Base-by-base conservation (phyloP, 2,113 vertebrate species). In the Glaucomys volans region DNA sequence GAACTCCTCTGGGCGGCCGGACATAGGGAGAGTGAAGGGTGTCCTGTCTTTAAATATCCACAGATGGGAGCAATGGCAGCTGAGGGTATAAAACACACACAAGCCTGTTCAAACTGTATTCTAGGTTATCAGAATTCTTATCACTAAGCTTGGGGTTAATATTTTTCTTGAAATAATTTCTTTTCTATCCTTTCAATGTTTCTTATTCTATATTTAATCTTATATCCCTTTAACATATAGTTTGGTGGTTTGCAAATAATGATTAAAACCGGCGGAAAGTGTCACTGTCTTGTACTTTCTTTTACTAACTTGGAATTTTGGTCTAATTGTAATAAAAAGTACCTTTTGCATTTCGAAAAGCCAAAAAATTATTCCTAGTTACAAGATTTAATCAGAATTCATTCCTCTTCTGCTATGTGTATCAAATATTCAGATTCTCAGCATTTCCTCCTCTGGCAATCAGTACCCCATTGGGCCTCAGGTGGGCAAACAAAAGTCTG, bases 311-410 rank as follows among this genome's bases (percentile, higher is more conserved):
- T n/a, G 54, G 22, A 37, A 71, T 75, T 66, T 91, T 69, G 22
- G 59, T 83, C 50, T 3, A 69, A 87, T 81, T 35, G 17, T 88
- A 81, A 66, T 82, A 42, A 87, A 8, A 57, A 57, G 54, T 89
- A 30, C 47, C 85, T 95, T 90, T 69, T 95, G 85, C 84, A 40
- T 94, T 75, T 95, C 40, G 24, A 42, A 96, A 89, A 84, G 86
- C 35, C 76, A 86, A 47, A 47, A 47, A 47, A 47, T 90, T 72
- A 93, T 54, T 93, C 87, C 62, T 87, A 26, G 32, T 96, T 88
- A 72, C 35, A 71, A 66, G 40, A 87, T 81, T 87, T 91, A 86
- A 87, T 89, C 77, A 88, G 96, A 95, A 22, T 57, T 72, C 91
- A 28, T 0, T n/a, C 18, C 28, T 85, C 22, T 96, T 90, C 11